A percentile compares a stretch with the other conserved stretches of the same genome.
These are phyloP conservation scores for Mungos mungo DNA, from an alignment of 2,113 vertebrate genomes.

Conservation along the genomic window DNA sequence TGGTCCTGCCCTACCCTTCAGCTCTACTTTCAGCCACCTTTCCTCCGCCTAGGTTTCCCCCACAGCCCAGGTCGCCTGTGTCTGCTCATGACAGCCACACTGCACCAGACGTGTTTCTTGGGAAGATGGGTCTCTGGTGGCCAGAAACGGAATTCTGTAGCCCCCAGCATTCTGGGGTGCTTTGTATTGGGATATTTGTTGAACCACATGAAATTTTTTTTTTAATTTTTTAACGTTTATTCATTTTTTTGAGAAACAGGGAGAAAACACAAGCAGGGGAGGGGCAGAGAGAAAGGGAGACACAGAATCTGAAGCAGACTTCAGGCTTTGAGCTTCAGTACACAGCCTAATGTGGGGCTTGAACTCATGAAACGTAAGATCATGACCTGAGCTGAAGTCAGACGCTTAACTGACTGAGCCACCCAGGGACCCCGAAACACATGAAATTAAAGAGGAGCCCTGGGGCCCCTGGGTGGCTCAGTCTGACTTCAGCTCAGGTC, in stretches of 20 bases:
- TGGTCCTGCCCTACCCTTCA: neutral
- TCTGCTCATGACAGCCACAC: neutral
- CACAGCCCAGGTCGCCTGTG: neutral
- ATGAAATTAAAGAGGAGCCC: neutral
- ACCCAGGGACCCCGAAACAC: neutral
- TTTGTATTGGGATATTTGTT: neutral
- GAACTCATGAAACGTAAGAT: too few relatives aligned
- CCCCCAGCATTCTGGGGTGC: neutral
- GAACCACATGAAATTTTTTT: neutral
- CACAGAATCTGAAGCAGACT: too few relatives aligned
- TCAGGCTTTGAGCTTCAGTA: too few relatives aligned
- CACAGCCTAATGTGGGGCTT: too few relatives aligned
- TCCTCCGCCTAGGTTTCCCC: neutral
- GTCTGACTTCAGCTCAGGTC: too few relatives aligned
- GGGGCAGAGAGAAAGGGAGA: too few relatives aligned
- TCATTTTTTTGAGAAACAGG: too few relatives aligned
- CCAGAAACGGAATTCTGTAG: neutral
- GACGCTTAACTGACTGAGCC: too few relatives aligned
- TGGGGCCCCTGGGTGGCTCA: too few relatives aligned
- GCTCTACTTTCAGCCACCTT: neutral
- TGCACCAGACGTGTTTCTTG: rapidly evolving
- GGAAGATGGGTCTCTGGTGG: neutral
- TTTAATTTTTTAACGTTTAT: too few relatives aligned
- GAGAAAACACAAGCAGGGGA: too few relatives aligned
- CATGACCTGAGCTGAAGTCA: too few relatives aligned